Base-by-base conservation (phyloP, 2,797 vertebrate genomes). In the Nyctibius grandis region DNA sequence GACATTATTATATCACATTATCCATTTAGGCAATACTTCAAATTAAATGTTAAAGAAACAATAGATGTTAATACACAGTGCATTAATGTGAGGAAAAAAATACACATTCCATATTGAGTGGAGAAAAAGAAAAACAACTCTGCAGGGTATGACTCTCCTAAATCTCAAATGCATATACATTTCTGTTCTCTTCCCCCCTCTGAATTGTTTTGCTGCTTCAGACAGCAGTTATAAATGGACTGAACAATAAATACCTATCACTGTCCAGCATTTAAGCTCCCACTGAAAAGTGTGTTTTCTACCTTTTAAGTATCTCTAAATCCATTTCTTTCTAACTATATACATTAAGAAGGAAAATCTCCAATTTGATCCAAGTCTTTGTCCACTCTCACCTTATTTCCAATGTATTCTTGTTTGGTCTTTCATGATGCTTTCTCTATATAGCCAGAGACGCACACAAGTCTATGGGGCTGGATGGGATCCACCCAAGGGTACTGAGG, bases 1-100 rank as follows among this genome's bases (percentile, higher is more conserved):
- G 88, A 95, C 42, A 94, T 93, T 93, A 95, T 91, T 92, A 36
- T 91, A 93, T 83, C 70, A 89, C 88, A 93, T 67, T 88, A 87
- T 85, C 95, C n/a, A 92, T 94, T 91, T 95, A 93, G 50, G 74
- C 75, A 96, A 89, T 76, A 94, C 56, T 95, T 96, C 72, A 96
- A n/a, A n/a, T n/a, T n/a, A n/a, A 92, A 88, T 84, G 77, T 64
- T 94, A 75, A 94, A 91, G 73, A 85, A 96, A 94, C 76, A 97
- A 93, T 1, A 73, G 19, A n/a, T n/a, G n/a, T n/a, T n/a, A n/a
- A n/a, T n/a, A n/a, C n/a, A n/a, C n/a, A n/a, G n/a, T n/a, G 19
- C 7, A 48, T 44, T 63, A 76, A 61, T n/a, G 36, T 16, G 34
- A 73, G 25, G n/a, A n/a, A 33, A 51, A 64, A 28, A 75, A 51